phyloP scores from a whole-genome alignment of 2,113 vertebrate species.

The Illadopsis cleaveri region DNA sequence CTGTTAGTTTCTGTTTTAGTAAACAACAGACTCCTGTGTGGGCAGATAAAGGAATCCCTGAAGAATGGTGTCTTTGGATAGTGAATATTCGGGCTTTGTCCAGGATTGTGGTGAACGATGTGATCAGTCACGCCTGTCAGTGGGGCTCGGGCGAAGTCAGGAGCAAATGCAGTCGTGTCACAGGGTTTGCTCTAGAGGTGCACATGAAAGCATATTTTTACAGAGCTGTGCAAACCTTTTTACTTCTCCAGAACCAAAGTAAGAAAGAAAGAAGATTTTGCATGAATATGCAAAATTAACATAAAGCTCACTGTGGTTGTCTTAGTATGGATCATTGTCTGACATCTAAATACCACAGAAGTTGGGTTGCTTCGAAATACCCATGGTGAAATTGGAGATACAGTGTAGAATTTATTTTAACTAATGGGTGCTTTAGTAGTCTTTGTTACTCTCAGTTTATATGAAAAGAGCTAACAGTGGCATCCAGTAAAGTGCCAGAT shows the following conservation, averaged over 20 bases:
- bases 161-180: background rate
- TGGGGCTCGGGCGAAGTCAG: background rate
- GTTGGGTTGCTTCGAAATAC: background rate
- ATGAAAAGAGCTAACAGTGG: background rate
- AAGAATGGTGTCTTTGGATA: slow-evolving; percentile 52
- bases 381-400: background rate
- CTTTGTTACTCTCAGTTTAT: background rate
- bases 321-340: background rate
- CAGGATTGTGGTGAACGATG: background rate
- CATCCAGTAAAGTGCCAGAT: background rate
- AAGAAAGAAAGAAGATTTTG: background rate
- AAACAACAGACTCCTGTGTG: slow-evolving; percentile 31
- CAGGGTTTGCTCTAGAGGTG: background rate
- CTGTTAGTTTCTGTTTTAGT: slow-evolving; percentile 1
- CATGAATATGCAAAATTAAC: background rate
- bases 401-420: background rate
- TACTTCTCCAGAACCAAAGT: background rate
- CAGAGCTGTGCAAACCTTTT: background rate
- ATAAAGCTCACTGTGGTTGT: background rate
- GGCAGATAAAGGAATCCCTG: slow-evolving; percentile 38
- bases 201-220: background rate
- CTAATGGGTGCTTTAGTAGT: background rate
- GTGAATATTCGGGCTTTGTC: slow-evolving; percentile 68
- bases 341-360: background rate
- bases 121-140: slow-evolving; percentile 48